phyloP scores from a whole-genome alignment of 2,888 invertebrate species.

The Steinernema hermaphroditum region DNA sequence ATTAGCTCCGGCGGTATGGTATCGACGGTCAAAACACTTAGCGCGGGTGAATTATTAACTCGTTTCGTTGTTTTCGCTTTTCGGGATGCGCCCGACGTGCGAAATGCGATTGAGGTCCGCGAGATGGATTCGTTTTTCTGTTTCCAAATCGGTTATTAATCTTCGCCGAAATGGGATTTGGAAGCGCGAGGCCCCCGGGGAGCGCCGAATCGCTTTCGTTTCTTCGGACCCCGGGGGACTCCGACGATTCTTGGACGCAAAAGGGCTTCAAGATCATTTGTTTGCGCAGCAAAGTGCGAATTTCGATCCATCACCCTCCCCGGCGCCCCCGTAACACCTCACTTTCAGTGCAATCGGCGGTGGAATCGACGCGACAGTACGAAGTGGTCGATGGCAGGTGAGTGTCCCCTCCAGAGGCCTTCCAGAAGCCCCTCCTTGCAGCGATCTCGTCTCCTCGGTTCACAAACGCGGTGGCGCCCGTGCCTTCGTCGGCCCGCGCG shows the following conservation, averaged over 20 bases:
- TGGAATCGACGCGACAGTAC: not conserved
- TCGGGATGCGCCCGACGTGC: not conserved
- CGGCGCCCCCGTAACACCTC: not conserved
- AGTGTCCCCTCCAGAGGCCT: not conserved
- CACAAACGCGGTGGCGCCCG: slow-evolving; percentile 26
- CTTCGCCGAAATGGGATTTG: slow-evolving; percentile 14
- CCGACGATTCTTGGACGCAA: not conserved
- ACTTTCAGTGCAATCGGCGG: not conserved
- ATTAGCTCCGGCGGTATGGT: not conserved
- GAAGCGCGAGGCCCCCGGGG: slow-evolving; percentile 1
- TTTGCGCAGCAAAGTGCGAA: slow-evolving; percentile 9
- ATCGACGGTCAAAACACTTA: not conserved
- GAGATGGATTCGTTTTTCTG: slow-evolving; percentile 2
- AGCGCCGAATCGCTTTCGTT: slow-evolving; percentile 2
- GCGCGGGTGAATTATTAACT: not conserved
- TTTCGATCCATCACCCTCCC: not conserved
- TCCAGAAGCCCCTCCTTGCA: not conserved
- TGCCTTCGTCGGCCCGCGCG: slow-evolving; percentile 15
- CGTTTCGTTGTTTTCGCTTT: not conserved
- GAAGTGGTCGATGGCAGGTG: slow-evolving; percentile 21
- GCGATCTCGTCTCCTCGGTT: not conserved
- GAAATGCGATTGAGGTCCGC: not conserved
- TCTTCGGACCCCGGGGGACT: slow-evolving; percentile 2
- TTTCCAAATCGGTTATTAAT: slow-evolving; percentile 29
- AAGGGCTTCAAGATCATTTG: not conserved